A percentile compares a stretch with the other conserved stretches of the same genome.
Evolutionary conservation across 2,888 invertebrate species (phyloP).

Genomic region (Philaethria dido): DNA sequence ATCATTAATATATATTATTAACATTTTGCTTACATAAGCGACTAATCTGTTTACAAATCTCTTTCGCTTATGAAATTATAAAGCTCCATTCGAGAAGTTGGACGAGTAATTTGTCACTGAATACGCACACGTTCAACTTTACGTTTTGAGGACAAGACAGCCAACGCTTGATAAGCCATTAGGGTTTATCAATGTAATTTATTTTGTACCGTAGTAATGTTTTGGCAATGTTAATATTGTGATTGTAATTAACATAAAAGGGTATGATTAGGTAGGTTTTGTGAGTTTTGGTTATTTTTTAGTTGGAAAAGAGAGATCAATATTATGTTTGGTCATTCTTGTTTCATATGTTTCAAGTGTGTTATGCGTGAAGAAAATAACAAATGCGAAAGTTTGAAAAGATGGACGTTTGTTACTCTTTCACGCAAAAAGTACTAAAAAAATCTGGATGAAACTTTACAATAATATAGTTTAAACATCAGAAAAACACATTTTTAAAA

Average conservation of each 20-base stretch:
- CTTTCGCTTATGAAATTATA: conserved; percentile 40
- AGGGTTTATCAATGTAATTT: conserved; percentile 52
- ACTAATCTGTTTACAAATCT: conserved; percentile 40
- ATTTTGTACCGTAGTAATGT: conserved; percentile 30
- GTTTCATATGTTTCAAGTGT: too few species aligned
- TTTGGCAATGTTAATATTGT: conserved; percentile 18
- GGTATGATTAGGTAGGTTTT: background rate
- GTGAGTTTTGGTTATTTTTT: background rate
- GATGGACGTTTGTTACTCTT: too few species aligned
- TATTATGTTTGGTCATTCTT: too few species aligned
- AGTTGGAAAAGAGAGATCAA: background rate
- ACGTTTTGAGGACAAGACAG: conserved; percentile 45
- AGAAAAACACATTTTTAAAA: too few species aligned
- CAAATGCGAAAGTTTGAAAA: too few species aligned
- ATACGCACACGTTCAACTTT: conserved; percentile 40
- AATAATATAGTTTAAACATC: too few species aligned
- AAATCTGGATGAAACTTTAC: too few species aligned
- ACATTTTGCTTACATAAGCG: conserved; percentile 14
- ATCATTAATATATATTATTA: background rate
- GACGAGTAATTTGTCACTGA: conserved; percentile 44
- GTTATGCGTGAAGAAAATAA: too few species aligned
- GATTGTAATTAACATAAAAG: conserved; percentile 27
- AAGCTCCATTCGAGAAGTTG: conserved; percentile 36
- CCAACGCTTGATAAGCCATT: conserved; percentile 52
- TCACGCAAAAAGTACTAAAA: too few species aligned